Base-by-base conservation (phyloP, 1,140 invertebrate genomes). In the Anastatus disparis region DNA sequence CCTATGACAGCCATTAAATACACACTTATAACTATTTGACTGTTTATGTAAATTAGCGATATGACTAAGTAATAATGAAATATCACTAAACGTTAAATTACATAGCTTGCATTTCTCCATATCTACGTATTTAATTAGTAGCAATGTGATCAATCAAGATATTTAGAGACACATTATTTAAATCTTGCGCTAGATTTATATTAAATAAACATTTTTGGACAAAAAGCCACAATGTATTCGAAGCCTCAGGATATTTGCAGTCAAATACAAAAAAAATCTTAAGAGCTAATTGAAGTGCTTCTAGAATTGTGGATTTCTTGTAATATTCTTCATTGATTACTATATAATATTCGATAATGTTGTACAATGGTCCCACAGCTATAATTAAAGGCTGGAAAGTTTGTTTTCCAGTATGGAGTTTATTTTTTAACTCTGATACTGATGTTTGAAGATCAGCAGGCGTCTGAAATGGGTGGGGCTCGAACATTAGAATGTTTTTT, bases 261-360 rank as follows among this genome's bases (percentile, higher is more conserved):
- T 70, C 26, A 13, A 70, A 52, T 9, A 38, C 58, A 42, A 70
- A 70, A 26, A 35, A 61, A 70, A 20, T 27, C 42, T 61, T 61
- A 1, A 70, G 53, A 2, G 48, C 50, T 24, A 42, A 10, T 27
- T 46, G 12, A 15, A 70, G 17, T 3, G 59, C 58, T 20, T 55
- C 50, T 20, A 62, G 29, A 24, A 35, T 53, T 29, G 38, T 52
- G 2, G 22, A 22, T 15, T 8, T 3, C 17, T 62, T 40, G n/a
- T 53, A 61, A 10, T 53, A 13, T 20, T 27, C 13, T 17, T 63
- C 50, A 46, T 70, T 70, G 12, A 70, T 63, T 1, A 62, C 26
- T n/a, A 70, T 35, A 26, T 44, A 8, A 29, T 62, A 55, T 27
- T 44, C 22, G 24, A 3, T 42, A 13, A 63, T 10, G 13, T 62